Evolutionary conservation across 2,797 vertebrate genomes (phyloP).

Genomic region (Columba guinea): DNA sequence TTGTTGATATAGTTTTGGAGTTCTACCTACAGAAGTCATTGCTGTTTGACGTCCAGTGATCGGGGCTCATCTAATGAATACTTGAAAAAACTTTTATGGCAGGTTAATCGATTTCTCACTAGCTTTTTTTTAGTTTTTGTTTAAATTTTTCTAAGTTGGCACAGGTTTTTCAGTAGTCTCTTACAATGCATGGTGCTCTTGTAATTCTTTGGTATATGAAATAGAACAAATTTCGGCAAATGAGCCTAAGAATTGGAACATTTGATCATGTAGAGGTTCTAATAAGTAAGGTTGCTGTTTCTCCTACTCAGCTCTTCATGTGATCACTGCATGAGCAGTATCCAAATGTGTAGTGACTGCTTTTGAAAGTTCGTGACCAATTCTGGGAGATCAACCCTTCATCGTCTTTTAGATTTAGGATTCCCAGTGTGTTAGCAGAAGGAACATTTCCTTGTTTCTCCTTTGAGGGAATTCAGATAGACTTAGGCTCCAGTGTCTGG

Average conservation of each 20-base stretch:
- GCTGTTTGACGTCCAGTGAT: background rate
- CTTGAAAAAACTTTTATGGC: background rate
- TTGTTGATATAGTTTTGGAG: background rate
- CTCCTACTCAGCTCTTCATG: accelerated
- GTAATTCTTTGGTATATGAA: background rate
- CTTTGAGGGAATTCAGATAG: background rate
- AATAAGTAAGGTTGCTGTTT: background rate
- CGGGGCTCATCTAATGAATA: background rate
- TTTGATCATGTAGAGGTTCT: background rate
- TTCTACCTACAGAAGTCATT: background rate
- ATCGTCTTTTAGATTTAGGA: background rate
- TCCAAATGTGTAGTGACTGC: background rate
- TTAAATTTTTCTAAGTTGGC: background rate
- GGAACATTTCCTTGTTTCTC: background rate
- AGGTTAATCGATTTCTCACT: background rate
- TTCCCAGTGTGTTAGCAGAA: background rate
- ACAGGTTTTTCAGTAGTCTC: background rate
- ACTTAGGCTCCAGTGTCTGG: background rate
- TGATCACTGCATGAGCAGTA: background rate
- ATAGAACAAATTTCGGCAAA: background rate
- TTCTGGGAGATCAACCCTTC: background rate
- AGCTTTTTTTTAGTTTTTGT: background rate
- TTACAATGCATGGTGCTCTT: accelerated
- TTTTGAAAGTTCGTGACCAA: background rate
- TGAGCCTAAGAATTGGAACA: background rate